Conservation (phyloP, 2,888 invertebrate species). For the Busseola fusca region DNA sequence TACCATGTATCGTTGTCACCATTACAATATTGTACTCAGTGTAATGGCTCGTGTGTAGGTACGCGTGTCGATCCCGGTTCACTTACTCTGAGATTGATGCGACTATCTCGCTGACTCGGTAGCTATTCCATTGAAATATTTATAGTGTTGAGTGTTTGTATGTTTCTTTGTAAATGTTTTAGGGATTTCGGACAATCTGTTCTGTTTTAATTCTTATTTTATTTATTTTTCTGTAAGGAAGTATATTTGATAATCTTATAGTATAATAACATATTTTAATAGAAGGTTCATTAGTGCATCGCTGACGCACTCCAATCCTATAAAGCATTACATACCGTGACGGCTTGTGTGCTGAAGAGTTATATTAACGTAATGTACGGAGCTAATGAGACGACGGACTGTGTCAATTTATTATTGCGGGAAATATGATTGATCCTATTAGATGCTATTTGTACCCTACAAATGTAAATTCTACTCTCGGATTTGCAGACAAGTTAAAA, state of each 20-base stretch:
- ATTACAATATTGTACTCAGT: conserved; percentile 41
- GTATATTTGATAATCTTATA: neutral
- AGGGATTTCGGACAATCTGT: neutral
- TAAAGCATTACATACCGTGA: neutral
- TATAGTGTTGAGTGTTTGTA: conserved; percentile 10
- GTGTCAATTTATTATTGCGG: neutral
- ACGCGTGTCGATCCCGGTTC: conserved; percentile 36
- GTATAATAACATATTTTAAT: neutral
- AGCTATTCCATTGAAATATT: conserved; percentile 1
- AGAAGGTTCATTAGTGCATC: neutral
- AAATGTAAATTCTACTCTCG: neutral
- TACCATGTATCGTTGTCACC: neutral
- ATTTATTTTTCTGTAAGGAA: no score
- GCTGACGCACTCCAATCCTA: neutral
- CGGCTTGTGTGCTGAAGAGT: neutral
- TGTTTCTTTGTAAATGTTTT: conserved; percentile 11
- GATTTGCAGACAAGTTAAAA: neutral
- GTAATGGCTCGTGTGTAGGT: conserved; percentile 27
- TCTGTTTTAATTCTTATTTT: no score
- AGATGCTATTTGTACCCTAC: no score
- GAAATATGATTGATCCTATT: no score
- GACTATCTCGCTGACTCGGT: conserved; percentile 19
- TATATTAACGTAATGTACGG: neutral
- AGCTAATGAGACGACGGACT: neutral
- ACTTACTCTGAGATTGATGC: conserved; percentile 26